Evolutionary conservation across 2,888 invertebrate genomes (phyloP).

Genomic region (Lycaena phlaeas): DNA sequence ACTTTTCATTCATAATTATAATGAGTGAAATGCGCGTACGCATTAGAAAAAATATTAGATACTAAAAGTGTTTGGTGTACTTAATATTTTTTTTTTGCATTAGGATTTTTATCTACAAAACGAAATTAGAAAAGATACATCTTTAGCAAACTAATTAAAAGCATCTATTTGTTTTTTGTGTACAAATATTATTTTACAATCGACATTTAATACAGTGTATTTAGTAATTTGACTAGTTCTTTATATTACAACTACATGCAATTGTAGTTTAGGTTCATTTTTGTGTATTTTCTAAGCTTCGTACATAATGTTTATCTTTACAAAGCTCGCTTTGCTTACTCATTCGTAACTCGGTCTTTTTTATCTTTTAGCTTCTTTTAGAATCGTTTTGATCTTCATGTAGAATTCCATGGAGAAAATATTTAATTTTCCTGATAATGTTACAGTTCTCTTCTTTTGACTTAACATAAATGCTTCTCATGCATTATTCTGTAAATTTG

Average conservation of each 20-base stretch:
- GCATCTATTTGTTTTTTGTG: too few relatives aligned
- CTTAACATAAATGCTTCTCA: too few relatives aligned
- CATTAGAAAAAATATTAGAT: too few relatives aligned
- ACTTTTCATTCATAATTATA: too few relatives aligned
- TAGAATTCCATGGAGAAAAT: neutral
- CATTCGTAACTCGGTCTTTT: conserved; percentile 6
- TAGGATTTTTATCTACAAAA: too few relatives aligned
- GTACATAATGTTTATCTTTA: neutral
- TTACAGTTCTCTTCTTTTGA: neutral
- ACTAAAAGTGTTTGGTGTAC: too few relatives aligned
- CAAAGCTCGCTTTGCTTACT: conserved; percentile 8
- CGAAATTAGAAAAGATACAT: too few relatives aligned
- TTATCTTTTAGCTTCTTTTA: neutral
- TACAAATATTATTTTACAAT: too few relatives aligned
- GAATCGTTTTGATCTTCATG: neutral
- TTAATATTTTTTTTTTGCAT: too few relatives aligned
- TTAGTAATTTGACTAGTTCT: neutral
- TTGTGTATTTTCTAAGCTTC: conserved; percentile 3
- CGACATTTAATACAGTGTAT: neutral
- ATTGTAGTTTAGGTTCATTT: neutral
- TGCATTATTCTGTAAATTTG: too few relatives aligned
- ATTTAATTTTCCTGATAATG: neutral
- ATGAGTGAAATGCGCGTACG: too few relatives aligned
- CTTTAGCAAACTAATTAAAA: too few relatives aligned
- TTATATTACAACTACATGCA: neutral